These are phyloP conservation scores for Keiferia lycopersicella DNA, from an alignment of 2,888 invertebrate genomes.

Conservation along the genomic window DNA sequence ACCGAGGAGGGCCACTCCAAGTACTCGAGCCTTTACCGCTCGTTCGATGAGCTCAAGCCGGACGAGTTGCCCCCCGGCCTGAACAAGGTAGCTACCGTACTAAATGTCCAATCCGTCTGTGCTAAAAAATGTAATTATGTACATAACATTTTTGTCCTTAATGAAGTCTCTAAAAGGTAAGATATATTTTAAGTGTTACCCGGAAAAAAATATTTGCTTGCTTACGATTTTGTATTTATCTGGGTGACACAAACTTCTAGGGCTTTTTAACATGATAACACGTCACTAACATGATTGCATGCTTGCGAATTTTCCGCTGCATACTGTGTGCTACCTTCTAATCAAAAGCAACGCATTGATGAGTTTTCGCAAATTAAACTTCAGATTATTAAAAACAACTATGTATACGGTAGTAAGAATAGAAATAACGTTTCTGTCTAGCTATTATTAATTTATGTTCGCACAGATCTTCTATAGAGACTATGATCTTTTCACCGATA, in stretches of 20 bases:
- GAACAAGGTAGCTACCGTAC: slow-evolving; percentile 73
- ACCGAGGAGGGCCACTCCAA: slow-evolving; percentile 52
- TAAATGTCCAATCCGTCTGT: slow-evolving; percentile 1
- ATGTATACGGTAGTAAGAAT: not conserved
- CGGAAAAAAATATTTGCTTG: not conserved
- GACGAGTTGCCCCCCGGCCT: slow-evolving; percentile 65
- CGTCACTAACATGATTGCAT: slow-evolving; percentile 3
- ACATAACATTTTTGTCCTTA: slow-evolving; percentile 8
- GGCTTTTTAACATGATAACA: slow-evolving; percentile 4
- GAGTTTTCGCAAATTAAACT: not conserved
- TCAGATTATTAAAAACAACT: not conserved
- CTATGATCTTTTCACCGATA: slow-evolving; percentile 2
- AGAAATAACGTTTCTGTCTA: not conserved
- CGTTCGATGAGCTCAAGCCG: slow-evolving; percentile 71
- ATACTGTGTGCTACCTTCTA: not conserved
- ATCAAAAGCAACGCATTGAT: slow-evolving; percentile 15
- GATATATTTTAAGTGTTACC: not conserved
- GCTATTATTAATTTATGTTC: slow-evolving; percentile 1
- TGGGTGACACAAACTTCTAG: not conserved
- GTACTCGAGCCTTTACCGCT: slow-evolving; percentile 71
- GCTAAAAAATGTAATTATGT: slow-evolving; percentile 16
- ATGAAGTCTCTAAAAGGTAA: slow-evolving; percentile 7
- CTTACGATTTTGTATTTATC: not conserved
- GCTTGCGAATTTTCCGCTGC: slow-evolving; percentile 9
- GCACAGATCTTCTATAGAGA: slow-evolving; percentile 3